These are phyloP conservation scores for Doryteuthis pealeii DNA, from an alignment of 1,140 invertebrate genomes.

Conservation along the genomic window DNA sequence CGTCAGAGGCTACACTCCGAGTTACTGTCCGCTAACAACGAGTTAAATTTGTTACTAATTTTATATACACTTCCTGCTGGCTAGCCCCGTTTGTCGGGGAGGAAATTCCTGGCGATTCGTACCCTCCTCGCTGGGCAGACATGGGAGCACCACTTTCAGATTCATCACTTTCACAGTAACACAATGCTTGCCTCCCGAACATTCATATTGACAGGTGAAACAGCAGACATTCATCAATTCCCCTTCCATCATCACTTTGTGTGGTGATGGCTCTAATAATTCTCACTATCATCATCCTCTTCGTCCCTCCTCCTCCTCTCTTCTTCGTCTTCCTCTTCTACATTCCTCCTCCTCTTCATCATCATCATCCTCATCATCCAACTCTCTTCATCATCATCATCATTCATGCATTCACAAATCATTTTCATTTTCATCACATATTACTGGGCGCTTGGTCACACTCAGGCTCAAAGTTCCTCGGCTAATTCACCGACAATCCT, in stretches of 20 bases:
- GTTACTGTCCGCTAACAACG: not conserved
- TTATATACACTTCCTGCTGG: no score
- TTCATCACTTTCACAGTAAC: not conserved
- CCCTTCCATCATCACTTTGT: no score
- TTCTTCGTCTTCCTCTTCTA: no score
- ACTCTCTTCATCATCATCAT: no score
- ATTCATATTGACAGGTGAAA: not conserved
- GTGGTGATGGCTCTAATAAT: no score
- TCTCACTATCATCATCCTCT: no score
- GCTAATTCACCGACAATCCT: slow-evolving; percentile 19
- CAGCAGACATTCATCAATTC: no score
- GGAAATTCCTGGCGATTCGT: no score
- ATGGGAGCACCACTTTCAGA: not conserved
- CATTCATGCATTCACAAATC: slow-evolving; percentile 14
- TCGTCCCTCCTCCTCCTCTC: no score
- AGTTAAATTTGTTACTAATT: not conserved
- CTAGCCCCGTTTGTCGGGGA: no score
- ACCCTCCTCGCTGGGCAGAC: not conserved
- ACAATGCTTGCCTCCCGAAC: not conserved
- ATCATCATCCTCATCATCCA: no score
- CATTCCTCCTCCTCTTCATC: no score
- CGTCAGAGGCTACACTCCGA: not conserved
- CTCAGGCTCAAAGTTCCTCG: slow-evolving; percentile 30
- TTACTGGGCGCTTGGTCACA: slow-evolving; percentile 28
- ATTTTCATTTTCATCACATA: slow-evolving; percentile 14